Percentiles rank a stretch among this genome's conserved stretches.
Conservation (phyloP, 2,113 vertebrate genomes). For the Lethenteron reissneri region DNA sequence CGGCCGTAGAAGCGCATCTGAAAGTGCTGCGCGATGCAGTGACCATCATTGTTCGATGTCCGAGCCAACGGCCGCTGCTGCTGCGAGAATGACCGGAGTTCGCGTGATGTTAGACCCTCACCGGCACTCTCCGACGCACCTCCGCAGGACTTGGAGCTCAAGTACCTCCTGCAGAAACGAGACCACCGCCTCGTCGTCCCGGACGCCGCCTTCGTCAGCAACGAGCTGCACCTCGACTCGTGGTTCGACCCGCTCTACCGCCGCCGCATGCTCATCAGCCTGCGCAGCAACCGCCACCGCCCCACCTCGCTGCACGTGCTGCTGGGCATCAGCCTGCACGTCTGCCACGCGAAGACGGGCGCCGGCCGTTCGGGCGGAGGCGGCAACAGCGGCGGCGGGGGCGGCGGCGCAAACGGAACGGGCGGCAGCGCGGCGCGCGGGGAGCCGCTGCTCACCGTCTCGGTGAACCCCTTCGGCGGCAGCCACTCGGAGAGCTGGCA, state of each 20-base stretch:
- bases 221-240: slow-evolving; percentile 89
- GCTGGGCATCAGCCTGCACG: slow-evolving; percentile 90
- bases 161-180: slow-evolving; percentile 95
- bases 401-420: neutral
- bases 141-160: slow-evolving; percentile 85
- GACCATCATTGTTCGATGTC: too few relatives aligned
- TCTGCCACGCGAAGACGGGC: slow-evolving; percentile 90
- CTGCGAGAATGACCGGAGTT: too few relatives aligned
- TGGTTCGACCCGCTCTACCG: slow-evolving; percentile 96
- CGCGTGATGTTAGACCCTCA: too few relatives aligned
- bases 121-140: too few relatives aligned
- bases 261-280: slow-evolving; percentile 94
- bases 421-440: slow-evolving; percentile 37
- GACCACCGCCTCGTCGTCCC: slow-evolving; percentile 89
- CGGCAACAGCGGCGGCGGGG: neutral
- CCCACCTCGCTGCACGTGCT: slow-evolving; percentile 99
- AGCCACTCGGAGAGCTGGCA: slow-evolving; percentile 98
- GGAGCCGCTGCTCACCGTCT: slow-evolving; percentile 95
- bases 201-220: slow-evolving; percentile 86
- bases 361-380: neutral
- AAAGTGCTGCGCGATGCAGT: too few relatives aligned
- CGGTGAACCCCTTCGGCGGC: slow-evolving; percentile 87
- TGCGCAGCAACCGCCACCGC: slow-evolving; percentile 97
- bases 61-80: too few relatives aligned
- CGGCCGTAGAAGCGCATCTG: too few relatives aligned